Evolutionary conservation across 2,113 vertebrate species (phyloP), one percentile per base, ranked within the genome.

Genomic region (Equus przewalskii): DNA sequence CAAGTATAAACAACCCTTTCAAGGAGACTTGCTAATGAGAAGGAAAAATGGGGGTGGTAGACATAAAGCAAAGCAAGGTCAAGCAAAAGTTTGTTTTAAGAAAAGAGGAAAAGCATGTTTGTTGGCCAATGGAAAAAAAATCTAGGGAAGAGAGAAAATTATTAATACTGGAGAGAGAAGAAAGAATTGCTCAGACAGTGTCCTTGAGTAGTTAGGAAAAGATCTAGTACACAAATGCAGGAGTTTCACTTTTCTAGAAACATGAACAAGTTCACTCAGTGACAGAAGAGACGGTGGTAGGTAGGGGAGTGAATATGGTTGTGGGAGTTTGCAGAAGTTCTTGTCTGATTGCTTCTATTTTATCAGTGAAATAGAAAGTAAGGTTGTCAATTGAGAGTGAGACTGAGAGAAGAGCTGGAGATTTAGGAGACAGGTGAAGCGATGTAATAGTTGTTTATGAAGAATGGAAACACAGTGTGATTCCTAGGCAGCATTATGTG

Each of bases 341-440:
- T 62, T 24, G 9, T 81, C 28, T 65, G 44, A 22, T 36, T 58
- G 82, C 28, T 69, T 69, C 49, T 79, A 2, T 87, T 79, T 87
- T 49, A 58, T n/a, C 62, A 79, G 62, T 65, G 62, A n/a, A 85
- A 85, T 46, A 78, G 28, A 86, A 93, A n/a, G 73, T 73, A 93
- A 79, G 44, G 19, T 41, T 4, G 3, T 44, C n/a, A 62, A 13
- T 73, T 89, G 26, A 94, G 56, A 82, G 44, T 83, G 41, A 92
- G 44, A 67, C 22, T 54, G 44, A 51, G 67, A 54, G 51, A 89
- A 62, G 30, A 22, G 30, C 10, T 22, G 22, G 15, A 65, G 16
- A 22, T 67, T 69, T 60, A 60, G 28, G 72, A 75, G 69, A 76
- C 15, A 36, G 12, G 4, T 8, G 6, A 65, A 83, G 15, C 21